Base-by-base conservation (phyloP, 2,797 vertebrate genomes). In the Phataginus tetradactyla region DNA sequence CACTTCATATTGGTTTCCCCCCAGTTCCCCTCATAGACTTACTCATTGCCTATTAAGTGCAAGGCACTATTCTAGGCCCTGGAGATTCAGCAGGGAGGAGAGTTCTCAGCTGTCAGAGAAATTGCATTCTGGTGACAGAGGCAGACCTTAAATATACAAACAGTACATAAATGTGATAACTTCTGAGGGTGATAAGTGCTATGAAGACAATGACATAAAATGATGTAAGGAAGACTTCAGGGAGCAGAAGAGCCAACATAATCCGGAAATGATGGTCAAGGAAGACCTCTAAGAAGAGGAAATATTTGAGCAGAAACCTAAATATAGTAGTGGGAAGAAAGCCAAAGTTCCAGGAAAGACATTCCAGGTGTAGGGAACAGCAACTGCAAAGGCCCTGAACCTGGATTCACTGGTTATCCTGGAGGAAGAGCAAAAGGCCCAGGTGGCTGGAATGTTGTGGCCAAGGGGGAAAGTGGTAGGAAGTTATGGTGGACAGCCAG, bases 31-130 rank as follows among this genome's bases (percentile, higher is more conserved):
- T 20, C 27, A 1, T 3, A 8, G 80, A 27, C 25, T 20, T 49
- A 11, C 59, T 51, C 8, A 0, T 0, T 57, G 69, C 23, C 71
- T 45, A 0, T 39, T 2, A 20, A 3, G 25, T 4, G 9, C 42
- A 39, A n/a, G 55, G 68, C 14, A 0, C 68, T 0, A 0, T 37
- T 27, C 13, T 6, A 25, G 86, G 39, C 20, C 3, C 15, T 2
- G 27, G 32, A 29, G 37, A 13, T 20, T 21, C 11, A 8, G 57
- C 37, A 59, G 2, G 3, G 42, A 84, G 12, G 15, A 45, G 5
- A 0, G 3, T 29, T 61, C 59, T 85, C 42, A 0, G 64, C 42
- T 5, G 0, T 15, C 32, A 18, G 39, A n/a, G 32, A 61, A 27
- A 5, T 4, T 39, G 5, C 63, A 1, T 39, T 59, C 37, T 32